Conservation (phyloP, 2,797 vertebrate genomes). For the Tokudaia tokunoshimensis region DNA sequence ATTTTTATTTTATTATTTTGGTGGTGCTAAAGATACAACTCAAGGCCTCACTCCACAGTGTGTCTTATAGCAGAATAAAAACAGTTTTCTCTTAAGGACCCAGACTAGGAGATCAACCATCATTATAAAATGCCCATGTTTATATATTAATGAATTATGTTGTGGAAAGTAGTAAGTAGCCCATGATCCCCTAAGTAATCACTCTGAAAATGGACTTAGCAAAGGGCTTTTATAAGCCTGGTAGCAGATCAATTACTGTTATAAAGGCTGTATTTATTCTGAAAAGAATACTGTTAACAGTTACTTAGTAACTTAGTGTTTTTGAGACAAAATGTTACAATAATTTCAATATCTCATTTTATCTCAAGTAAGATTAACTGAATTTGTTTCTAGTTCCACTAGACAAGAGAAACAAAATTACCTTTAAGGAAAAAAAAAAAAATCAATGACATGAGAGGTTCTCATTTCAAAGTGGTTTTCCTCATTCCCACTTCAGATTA, state of each 20-base stretch:
- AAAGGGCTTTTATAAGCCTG: neutral
- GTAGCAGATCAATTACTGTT: neutral
- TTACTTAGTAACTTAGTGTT: neutral
- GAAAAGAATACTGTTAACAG: neutral
- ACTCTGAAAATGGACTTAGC: neutral
- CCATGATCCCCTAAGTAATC: neutral
- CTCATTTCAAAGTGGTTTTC: neutral
- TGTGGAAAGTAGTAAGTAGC: neutral
- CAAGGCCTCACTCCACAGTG: neutral
- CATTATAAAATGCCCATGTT: neutral
- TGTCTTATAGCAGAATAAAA: neutral
- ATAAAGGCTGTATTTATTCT: neutral
- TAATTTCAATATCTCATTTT: neutral
- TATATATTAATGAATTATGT: neutral
- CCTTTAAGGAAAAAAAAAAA: neutral
- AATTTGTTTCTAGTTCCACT: neutral
- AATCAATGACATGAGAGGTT: neutral
- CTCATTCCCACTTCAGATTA: neutral
- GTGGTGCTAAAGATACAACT: neutral
- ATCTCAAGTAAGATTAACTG: neutral
- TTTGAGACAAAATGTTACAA: neutral
- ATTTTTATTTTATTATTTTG: neutral
- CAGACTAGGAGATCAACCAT: neutral
- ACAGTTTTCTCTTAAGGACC: neutral
- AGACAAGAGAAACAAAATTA: neutral